Evolutionary conservation across 2,888 invertebrate species (phyloP).

Genomic region (Sphecodes monilicornis): DNA sequence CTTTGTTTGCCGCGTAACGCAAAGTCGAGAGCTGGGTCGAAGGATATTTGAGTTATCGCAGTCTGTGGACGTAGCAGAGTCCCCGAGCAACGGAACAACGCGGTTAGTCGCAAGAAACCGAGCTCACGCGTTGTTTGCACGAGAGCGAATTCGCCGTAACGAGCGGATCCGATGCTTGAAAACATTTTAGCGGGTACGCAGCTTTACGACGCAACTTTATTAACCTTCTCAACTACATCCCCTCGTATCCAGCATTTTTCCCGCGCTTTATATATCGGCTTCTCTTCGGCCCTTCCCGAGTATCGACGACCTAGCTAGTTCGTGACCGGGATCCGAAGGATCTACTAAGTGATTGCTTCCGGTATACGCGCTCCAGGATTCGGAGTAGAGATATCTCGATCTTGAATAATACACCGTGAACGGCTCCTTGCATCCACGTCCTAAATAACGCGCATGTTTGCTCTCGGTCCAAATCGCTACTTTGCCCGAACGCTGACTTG

Average conservation of each 20-base stretch:
- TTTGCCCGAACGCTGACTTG: background rate
- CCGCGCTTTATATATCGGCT: slow-evolving; percentile 6
- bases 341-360: slow-evolving; percentile 70
- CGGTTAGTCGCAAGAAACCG: background rate
- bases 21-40: background rate
- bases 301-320: slow-evolving; percentile 56
- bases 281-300: slow-evolving; percentile 15
- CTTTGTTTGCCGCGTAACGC: background rate
- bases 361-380: slow-evolving; percentile 47
- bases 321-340: slow-evolving; percentile 69
- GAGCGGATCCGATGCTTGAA: background rate
- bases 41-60: slow-evolving; percentile 48
- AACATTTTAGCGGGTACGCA: slow-evolving; percentile 16
- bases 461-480: background rate
- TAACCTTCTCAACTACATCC: background rate
- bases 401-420: slow-evolving; percentile 29
- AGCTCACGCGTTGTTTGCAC: slow-evolving; percentile 21
- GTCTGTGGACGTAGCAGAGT: slow-evolving; percentile 20
- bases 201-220: slow-evolving; percentile 10
- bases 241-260: background rate
- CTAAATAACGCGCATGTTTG: slow-evolving; percentile 8
- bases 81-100: slow-evolving; percentile 23
- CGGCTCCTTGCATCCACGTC: background rate
- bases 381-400: slow-evolving; percentile 22
- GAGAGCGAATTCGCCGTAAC: slow-evolving; percentile 6